Evolutionary conservation across 2,113 vertebrate species (phyloP), one percentile per base, ranked within the genome.

Genomic region (Aegithalos caudatus): DNA sequence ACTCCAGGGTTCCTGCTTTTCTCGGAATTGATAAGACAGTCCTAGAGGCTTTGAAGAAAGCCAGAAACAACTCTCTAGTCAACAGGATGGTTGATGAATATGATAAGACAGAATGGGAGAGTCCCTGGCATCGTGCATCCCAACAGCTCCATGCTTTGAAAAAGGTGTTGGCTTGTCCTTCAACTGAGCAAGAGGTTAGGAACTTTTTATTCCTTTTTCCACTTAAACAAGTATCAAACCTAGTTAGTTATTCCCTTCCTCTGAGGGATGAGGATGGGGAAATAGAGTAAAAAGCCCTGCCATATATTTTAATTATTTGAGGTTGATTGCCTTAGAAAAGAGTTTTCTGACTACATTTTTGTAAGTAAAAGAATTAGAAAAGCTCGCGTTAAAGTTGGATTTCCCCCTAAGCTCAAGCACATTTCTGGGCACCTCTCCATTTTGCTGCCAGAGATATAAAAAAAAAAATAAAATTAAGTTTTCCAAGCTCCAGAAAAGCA

Each of bases 91-190:
- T 25, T 51, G 61, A 94, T 91, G 92, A 86, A 66, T 62, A 85
- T 47, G 95, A 93, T 94, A 79, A 95, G 82, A 94, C 92, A 97
- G 96, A 94, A 98, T 96, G 94, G 92, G 93, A 97, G 97, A 96
- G 91, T 94, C 86, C 45, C 86, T 93, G 91, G 92, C 94, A 92
- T 18, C 0, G 1, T 8, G 37, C 35, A 66, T 44, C n/a, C 35
- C 62, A 51, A 57, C 56, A 78, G 53, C 27, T 61, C 25, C 2
- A 1, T 16, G 79, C 53, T 79, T 81, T 31, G 24, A 40, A 38
- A 31, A 60, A 50, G 70, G 67, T 1, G 1, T 3, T 65, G 50
- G 61, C 64, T 78, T 40, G 35, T 58, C 42, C 62, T 78, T 70
- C 82, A 56, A 31, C 45, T 11, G 8, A 66, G 57, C 9, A 64